phyloP scores from a whole-genome alignment of 2,113 vertebrate species.

The Chaetura pelagica region DNA sequence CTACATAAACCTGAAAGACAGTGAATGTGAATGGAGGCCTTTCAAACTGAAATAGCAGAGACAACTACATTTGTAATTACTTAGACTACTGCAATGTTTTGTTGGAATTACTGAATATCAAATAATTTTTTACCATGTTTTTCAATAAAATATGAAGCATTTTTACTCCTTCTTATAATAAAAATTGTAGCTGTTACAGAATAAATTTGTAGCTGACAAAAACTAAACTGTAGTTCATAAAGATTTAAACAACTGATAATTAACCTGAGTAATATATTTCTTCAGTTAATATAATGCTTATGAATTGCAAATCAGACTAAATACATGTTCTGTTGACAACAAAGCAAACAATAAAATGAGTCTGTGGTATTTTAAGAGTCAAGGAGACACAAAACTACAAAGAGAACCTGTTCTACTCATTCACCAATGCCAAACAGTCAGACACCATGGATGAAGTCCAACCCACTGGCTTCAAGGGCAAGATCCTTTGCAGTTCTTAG shows the following conservation, averaged over 20 bases:
- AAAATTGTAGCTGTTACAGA: not conserved
- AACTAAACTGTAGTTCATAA: not conserved
- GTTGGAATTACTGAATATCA: not conserved
- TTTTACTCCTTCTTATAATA: not conserved
- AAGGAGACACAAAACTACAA: not conserved
- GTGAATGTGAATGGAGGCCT: not conserved
- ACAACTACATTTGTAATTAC: not conserved
- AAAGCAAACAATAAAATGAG: not conserved
- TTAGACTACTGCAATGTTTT: not conserved
- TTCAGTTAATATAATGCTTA: not conserved
- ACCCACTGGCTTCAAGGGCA: not conserved
- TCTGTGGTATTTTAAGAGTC: not conserved
- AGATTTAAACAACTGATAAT: not conserved
- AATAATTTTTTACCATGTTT: not conserved
- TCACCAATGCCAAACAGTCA: not conserved
- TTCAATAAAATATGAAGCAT: not conserved
- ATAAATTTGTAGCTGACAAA: not conserved
- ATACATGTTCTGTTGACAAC: not conserved
- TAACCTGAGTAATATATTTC: not conserved
- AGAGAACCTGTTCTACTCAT: not conserved
- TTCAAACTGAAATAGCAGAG: not conserved
- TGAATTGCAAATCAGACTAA: not conserved
- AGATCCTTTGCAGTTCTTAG: not conserved
- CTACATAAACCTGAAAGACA: not conserved
- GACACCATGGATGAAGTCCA: not conserved